Base-by-base conservation (phyloP, 2,888 invertebrate species). In the Drymonia ruficornis region DNA sequence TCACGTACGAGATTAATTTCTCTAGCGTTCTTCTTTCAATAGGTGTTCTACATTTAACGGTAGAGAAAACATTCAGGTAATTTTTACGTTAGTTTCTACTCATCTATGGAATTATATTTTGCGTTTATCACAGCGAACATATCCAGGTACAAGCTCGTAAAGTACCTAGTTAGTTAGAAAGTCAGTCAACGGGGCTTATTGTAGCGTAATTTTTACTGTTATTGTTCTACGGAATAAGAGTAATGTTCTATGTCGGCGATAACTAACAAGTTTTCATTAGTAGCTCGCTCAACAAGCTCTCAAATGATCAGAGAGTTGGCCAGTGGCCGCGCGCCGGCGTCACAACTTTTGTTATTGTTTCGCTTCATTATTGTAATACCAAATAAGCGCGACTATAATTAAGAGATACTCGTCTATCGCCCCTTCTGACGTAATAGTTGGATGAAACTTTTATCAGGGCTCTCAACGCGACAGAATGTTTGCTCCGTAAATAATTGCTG, bases 291-390 rank as follows among this genome's bases (percentile, higher is more conserved):
- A 85, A 87, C 89, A 84, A 87, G 84, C 89, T 88, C 89, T 91
- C 86, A 86, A 88, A 84, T 86, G 87, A 89, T 87, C 89, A 86
- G 81, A 68, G 84, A 87, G 85, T 87, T 87, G 84, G 78, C 76
- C 84, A 79, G 79, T 73, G 80, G 78, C 83, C 81, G 81, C 79
- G 80, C 79, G 78, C 78, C 84, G 79, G 69, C 83, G 83, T 84
- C 87, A 84, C 84, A 91, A 92, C 89, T 92, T 92, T 89, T 87
- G 87, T 90, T 91, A 91, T 91, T 91, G 89, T 91, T 90, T 86
- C 84, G 79, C 84, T 91, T 91, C 88, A 90, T 92, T 92, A 91
- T 89, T 91, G 89, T 91, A 88, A 91, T 90, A 89, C 84, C 84
- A 87, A 91, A 88, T 90, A 89, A 87, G 85, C 81, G 84, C 84